Percentiles rank a stretch among this genome's conserved stretches.
These are phyloP conservation scores for Leptogaster cylindrica DNA, from an alignment of 2,888 invertebrate genomes.

Conservation along the genomic window DNA sequence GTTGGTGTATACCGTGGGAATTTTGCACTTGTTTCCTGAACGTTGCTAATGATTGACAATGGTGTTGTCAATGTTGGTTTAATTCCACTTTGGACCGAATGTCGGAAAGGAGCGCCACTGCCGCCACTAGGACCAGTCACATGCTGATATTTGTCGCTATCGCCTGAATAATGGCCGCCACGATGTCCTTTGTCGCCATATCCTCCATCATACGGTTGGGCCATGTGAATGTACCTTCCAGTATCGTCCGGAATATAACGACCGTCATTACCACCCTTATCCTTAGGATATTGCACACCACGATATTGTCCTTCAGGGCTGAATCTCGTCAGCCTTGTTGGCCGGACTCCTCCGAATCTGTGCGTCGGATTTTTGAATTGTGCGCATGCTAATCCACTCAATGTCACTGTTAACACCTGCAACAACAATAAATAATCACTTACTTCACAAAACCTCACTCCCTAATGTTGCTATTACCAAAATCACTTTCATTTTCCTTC, in stretches of 20 bases:
- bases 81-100: not conserved
- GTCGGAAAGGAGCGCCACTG: not conserved
- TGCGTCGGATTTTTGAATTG: conserved; percentile 29
- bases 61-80: not conserved
- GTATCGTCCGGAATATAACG: conserved; percentile 66
- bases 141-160: conserved; percentile 43
- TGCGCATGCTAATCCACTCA: conserved; percentile 40
- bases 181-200: conserved; percentile 63
- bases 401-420: conserved; percentile 31
- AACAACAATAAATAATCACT: conserved; percentile 13
- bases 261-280: conserved; percentile 61
- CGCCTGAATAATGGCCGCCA: conserved; percentile 50
- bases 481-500: conserved; percentile 25
- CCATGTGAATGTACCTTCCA: conserved; percentile 65
- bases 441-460: not conserved
- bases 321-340: conserved; percentile 12
- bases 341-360: conserved; percentile 18
- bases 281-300: not conserved
- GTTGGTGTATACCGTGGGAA: too few species aligned
- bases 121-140: conserved; percentile 51
- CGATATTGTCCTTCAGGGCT: conserved; percentile 36
- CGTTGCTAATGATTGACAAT: not conserved
- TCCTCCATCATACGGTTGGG: conserved; percentile 64
- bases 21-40: not conserved
- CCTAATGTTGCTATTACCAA: conserved; percentile 5